Percentiles rank a stretch among this genome's conserved stretches.
Evolutionary conservation across 1,140 invertebrate genomes (phyloP).

Genomic region (Zeugodacus cucurbitae): DNA sequence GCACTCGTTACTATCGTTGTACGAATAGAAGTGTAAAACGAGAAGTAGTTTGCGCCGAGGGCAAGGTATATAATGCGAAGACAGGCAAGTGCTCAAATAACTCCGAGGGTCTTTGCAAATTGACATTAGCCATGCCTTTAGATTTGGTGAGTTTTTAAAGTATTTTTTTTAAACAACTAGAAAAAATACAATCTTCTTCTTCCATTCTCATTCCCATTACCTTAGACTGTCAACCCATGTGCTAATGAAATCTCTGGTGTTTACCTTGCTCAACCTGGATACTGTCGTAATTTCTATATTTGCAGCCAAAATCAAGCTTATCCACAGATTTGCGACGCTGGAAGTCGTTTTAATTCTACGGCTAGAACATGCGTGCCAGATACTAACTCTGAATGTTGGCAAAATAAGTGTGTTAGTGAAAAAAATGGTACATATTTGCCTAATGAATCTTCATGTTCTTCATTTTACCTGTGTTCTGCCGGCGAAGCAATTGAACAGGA

Average conservation of each 20-base stretch:
- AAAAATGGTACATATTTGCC: conserved; percentile 7
- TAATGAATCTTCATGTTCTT: conserved; percentile 44
- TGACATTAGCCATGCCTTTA: conserved; percentile 51
- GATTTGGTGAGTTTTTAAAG: conserved; percentile 38
- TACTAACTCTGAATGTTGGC: conserved; percentile 46
- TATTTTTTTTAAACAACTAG: not conserved
- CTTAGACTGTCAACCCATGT: conserved; percentile 48
- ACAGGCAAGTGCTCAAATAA: conserved; percentile 52
- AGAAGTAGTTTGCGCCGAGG: conserved; percentile 50
- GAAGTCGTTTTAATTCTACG: conserved; percentile 51
- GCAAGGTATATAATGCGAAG: conserved; percentile 57
- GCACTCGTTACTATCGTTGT: conserved; percentile 57
- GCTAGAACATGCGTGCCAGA: conserved; percentile 49
- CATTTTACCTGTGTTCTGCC: conserved; percentile 50
- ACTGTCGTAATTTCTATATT: conserved; percentile 53
- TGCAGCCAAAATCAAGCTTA: conserved; percentile 55
- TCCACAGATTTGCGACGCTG: conserved; percentile 46
- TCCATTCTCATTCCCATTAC: not conserved
- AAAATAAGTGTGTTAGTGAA: conserved; percentile 47
- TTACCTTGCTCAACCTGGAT: conserved; percentile 47
- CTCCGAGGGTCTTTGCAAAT: conserved; percentile 52
- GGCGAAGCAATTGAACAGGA: conserved; percentile 42
- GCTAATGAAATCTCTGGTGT: conserved; percentile 51
- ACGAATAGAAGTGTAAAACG: conserved; percentile 52
- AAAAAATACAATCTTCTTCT: not conserved